A percentile compares a stretch with the other conserved stretches of the same genome.
phyloP scores from a whole-genome alignment of 2,797 vertebrate genomes.

The Lagorchestes hirsutus region DNA sequence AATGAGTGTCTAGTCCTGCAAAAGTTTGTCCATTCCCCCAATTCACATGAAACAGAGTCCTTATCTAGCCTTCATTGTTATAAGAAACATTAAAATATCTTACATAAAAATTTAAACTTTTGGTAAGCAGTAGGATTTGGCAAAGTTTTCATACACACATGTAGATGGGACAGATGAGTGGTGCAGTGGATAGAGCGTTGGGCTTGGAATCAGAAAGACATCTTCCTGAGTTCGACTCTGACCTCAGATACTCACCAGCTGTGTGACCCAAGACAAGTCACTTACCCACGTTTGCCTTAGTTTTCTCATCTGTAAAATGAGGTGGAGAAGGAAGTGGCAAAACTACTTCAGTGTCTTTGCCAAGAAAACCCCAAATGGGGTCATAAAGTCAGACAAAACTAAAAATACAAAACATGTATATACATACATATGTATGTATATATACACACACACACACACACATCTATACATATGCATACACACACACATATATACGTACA shows the following conservation, averaged over 20 bases:
- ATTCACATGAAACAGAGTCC: conserved; percentile 60
- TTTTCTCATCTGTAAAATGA: not conserved
- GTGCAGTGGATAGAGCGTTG: not conserved
- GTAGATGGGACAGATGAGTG: conserved; percentile 28
- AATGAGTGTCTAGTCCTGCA: conserved; percentile 28
- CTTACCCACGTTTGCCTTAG: not conserved
- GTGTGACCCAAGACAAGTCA: not conserved
- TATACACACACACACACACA: not conserved
- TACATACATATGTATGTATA: no score
- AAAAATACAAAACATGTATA: no score
- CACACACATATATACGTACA: no score
- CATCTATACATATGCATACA: no score
- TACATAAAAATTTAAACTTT: conserved; percentile 8
- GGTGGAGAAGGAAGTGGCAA: not conserved
- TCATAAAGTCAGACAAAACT: not conserved
- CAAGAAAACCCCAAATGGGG: not conserved
- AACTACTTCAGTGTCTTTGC: not conserved
- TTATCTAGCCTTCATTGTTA: conserved; percentile 66
- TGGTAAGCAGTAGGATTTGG: conserved; percentile 70
- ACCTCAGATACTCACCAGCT: not conserved
- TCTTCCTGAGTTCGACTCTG: not conserved
- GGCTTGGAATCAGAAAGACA: not conserved
- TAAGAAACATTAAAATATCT: conserved; percentile 70
- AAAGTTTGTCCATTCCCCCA: conserved; percentile 14
- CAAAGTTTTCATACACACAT: conserved; percentile 60